Evolutionary conservation across 2,797 vertebrate species (phyloP).

Genomic region (Gambelia wislizenii): DNA sequence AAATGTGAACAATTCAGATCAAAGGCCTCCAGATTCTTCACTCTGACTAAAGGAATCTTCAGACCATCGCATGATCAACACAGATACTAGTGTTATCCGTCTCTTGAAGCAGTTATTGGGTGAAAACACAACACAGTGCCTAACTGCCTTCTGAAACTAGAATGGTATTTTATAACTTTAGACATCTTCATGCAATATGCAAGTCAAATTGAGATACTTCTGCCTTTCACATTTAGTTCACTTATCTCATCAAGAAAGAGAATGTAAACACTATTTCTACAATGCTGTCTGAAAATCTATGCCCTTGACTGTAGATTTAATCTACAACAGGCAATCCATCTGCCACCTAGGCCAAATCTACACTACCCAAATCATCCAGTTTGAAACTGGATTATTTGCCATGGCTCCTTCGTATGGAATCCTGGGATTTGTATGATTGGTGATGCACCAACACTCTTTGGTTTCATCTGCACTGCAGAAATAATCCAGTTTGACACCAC

Average conservation of each 20-base stretch:
- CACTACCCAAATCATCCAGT: no score
- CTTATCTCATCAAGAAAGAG: not conserved
- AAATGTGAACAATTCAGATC: not conserved
- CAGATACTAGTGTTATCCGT: not conserved
- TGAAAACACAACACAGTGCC: conserved; percentile 14
- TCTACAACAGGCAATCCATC: not conserved
- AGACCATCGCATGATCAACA: not conserved
- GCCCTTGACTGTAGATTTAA: not conserved
- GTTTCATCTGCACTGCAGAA: no score
- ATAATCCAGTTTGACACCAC: no score
- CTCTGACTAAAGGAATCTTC: accelerated
- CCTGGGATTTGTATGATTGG: no score
- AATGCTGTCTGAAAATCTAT: accelerated
- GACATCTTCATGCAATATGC: not conserved
- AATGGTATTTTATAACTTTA: not conserved
- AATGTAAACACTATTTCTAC: conserved; percentile 1
- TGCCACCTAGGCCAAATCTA: no score
- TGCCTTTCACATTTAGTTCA: not conserved
- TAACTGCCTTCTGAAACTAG: not conserved
- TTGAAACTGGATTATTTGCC: no score
- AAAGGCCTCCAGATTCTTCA: not conserved
- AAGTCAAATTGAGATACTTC: not conserved
- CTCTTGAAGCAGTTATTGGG: accelerated
- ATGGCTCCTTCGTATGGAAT: no score
- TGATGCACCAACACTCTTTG: no score